These are phyloP conservation scores for Seira sanloemensis DNA, from an alignment of 2,888 invertebrate species.

Conservation along the genomic window DNA sequence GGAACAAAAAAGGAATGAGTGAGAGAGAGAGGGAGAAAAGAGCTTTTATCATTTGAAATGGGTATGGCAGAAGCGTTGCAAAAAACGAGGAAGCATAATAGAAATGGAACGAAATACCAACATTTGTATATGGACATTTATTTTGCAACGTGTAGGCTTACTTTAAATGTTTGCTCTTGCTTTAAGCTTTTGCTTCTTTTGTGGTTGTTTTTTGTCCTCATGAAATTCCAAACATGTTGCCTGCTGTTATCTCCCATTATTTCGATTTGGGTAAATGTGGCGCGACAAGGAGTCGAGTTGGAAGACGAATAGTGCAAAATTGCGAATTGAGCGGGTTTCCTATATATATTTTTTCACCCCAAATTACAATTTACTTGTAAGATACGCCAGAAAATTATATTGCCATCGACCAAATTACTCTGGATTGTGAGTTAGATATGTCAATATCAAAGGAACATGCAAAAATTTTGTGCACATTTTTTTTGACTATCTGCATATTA, in stretches of 20 bases:
- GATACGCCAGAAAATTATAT: neutral
- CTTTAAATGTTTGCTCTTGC: conserved; percentile 14
- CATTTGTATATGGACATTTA: neutral
- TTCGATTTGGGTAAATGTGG: conserved; percentile 59
- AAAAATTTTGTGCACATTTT: neutral
- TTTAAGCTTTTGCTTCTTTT: conserved; percentile 33
- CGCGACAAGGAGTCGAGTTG: no score
- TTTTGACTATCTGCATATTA: neutral
- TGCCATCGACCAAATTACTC: conserved; percentile 12
- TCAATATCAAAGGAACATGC: conserved; percentile 8
- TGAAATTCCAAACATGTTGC: conserved; percentile 61
- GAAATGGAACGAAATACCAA: neutral
- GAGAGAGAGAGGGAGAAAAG: neutral
- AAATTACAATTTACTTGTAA: neutral
- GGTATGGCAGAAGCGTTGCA: conserved; percentile 21
- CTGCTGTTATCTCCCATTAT: conserved; percentile 59
- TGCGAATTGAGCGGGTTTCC: neutral
- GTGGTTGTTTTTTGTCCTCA: conserved; percentile 52
- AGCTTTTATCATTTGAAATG: conserved; percentile 51
- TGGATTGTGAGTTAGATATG: neutral
- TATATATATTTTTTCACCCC: no score
- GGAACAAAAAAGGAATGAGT: neutral
- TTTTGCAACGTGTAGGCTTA: neutral
- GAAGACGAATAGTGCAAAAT: conserved; percentile 5
- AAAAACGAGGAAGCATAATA: neutral